phyloP scores from a whole-genome alignment of 2,888 invertebrate species.

The Nomada flava region DNA sequence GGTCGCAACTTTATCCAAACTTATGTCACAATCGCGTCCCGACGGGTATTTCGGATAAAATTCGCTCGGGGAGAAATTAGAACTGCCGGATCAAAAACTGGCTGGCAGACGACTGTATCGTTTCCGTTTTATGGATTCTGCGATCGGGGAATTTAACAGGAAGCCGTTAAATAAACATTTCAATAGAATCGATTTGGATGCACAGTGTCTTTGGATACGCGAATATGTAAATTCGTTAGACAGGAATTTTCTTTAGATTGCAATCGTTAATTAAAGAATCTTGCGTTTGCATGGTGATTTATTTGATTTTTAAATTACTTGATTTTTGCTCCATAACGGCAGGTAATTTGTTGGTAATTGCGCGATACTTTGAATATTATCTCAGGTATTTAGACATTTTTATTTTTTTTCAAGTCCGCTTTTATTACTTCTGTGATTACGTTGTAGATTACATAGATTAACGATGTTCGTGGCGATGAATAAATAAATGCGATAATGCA shows the following conservation, averaged over 20 bases:
- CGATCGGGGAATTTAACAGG: background rate
- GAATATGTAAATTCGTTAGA: no score
- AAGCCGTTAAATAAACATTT: background rate
- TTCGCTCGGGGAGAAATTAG: slow-evolving; percentile 20
- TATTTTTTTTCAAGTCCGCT: background rate
- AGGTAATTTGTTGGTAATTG: no score
- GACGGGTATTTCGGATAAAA: slow-evolving; percentile 18
- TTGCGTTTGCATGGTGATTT: no score
- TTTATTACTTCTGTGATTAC: background rate
- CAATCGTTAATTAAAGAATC: no score
- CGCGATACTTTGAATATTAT: no score
- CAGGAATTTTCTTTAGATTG: no score
- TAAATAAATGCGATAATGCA: background rate
- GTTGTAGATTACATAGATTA: background rate
- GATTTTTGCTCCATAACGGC: no score
- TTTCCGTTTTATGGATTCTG: background rate
- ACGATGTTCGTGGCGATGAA: background rate
- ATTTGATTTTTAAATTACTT: no score
- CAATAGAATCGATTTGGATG: background rate
- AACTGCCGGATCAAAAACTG: slow-evolving; percentile 26
- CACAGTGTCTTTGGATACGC: no score
- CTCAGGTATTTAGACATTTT: no score
- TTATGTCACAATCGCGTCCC: slow-evolving; percentile 38
- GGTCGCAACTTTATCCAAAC: slow-evolving; percentile 41
- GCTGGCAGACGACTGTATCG: background rate